Base-by-base conservation (phyloP, 2,888 invertebrate species). In the Bursaphelenchus okinawaensis region DNA sequence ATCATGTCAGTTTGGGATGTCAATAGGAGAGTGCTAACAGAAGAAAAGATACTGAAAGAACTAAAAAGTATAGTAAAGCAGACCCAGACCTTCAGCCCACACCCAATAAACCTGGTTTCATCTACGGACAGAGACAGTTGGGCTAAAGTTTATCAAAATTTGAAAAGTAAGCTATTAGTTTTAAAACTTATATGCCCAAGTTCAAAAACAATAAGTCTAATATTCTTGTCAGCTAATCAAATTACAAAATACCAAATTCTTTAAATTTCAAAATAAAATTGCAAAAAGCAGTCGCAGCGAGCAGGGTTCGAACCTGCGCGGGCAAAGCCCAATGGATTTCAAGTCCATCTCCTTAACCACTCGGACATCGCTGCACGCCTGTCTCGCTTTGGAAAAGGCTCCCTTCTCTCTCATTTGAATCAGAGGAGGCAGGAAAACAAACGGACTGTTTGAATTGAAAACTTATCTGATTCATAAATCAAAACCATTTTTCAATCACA, bases 41-140 rank as follows among this genome's bases (percentile, higher is more conserved):
- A 88, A 69, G 1, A 12, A 4, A 1, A 40, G n/a, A 12, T 40
- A 12, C 40, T 40, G 16, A 79, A 87, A 55, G 88, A 89, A 75
- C 83, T 93, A 12, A 52, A 29, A 22, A 27, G 19, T 16, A 70
- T 71, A 75, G 87, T 88, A 69, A 79, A 87, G 55, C 88, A 89
- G 75, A 83, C 93, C 12, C 83, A 87, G 73, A 84, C 86, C 68
- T 87, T 91, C 23, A 71, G 73, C 31, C 51, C 59, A 4, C 27
- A 69, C 50, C 75, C 75, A 9, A 71, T 81, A 28, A 77, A 76
- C 52, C 65, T 77, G 23, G 71, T 79, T 8, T 77, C 79, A 7
- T 72, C 75, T 7, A 76, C 73, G 59, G 68, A 70, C 9, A 62
- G 81, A n/a, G 80, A 81, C 66, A 66, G 65, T 29, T 81, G 81